A percentile compares a stretch with the other conserved stretches of the same genome.
phyloP scores from a whole-genome alignment of 2,797 vertebrate species.

The Alauda arvensis region DNA sequence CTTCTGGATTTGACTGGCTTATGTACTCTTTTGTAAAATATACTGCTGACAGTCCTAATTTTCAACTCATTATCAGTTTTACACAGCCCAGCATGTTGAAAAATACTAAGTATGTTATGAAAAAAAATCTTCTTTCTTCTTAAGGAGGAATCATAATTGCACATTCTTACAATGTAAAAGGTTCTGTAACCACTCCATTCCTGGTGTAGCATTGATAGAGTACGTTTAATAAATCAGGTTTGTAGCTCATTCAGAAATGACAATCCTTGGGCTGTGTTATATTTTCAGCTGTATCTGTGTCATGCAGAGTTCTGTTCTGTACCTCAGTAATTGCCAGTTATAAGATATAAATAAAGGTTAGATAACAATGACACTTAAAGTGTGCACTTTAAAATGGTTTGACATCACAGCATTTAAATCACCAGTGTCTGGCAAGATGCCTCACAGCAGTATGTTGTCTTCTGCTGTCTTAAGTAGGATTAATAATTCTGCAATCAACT shows the following conservation, averaged over 20 bases:
- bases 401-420: constrained; percentile 32
- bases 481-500: constrained; percentile 10
- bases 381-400: constrained; percentile 24
- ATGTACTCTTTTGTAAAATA: constrained; percentile 7
- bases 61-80: constrained; percentile 68
- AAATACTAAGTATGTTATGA: constrained; percentile 32
- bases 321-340: background rate
- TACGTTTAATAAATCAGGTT: constrained; percentile 68
- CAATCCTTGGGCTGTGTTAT: background rate
- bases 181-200: constrained; percentile 41
- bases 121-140: constrained; percentile 34
- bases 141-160: constrained; percentile 59
- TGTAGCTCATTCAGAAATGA: constrained; percentile 53
- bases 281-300: constrained; percentile 43
- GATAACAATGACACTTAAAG: constrained; percentile 19
- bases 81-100: constrained; percentile 40
- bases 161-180: constrained; percentile 48
- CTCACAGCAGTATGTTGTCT: constrained; percentile 1
- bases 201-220: constrained; percentile 59
- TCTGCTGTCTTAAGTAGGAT: background rate
- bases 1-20: constrained; percentile 25
- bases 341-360: constrained; percentile 57
- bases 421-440: background rate
- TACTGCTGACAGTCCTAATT: constrained; percentile 54
- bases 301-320: constrained; percentile 36